Evolutionary conservation across 2,888 invertebrate species (phyloP).

Genomic region (Drosophila koepferae): DNA sequence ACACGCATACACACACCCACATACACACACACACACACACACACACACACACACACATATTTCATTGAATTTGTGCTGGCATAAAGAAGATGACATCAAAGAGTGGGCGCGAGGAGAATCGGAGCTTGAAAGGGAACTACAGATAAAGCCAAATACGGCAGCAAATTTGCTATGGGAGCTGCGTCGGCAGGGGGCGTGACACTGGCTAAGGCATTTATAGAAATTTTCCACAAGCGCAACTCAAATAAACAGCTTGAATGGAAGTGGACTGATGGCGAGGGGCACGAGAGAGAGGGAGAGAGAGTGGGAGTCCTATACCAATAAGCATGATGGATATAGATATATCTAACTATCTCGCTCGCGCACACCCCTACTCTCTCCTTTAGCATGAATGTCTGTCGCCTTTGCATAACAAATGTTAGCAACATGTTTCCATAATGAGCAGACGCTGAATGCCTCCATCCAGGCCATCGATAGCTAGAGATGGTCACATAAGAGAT

Average conservation of each 20-base stretch:
- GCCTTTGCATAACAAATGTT: slow-evolving; percentile 77
- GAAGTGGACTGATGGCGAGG: background rate
- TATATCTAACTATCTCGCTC: slow-evolving; percentile 30
- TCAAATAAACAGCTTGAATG: slow-evolving; percentile 48
- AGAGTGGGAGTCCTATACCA: slow-evolving; percentile 22
- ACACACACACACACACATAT: slow-evolving; percentile 26
- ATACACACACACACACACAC: slow-evolving; percentile 1
- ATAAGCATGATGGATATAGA: slow-evolving; percentile 69
- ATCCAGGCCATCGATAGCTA: background rate
- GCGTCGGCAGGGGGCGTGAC: slow-evolving; percentile 14
- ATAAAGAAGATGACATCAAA: slow-evolving; percentile 42
- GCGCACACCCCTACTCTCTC: background rate
- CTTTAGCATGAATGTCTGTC: slow-evolving; percentile 62
- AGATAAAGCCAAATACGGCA: slow-evolving; percentile 74
- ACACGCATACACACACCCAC: slow-evolving; percentile 7
- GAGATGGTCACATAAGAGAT: background rate
- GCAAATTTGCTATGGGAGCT: slow-evolving; percentile 63
- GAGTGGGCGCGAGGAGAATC: background rate
- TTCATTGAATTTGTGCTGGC: slow-evolving; percentile 72
- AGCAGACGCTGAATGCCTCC: slow-evolving; percentile 28
- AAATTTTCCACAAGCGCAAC: slow-evolving; percentile 54
- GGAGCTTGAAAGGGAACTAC: slow-evolving; percentile 17
- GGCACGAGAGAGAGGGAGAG: background rate
- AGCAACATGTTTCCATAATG: slow-evolving; percentile 79
- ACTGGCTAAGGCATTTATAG: slow-evolving; percentile 65